Conservation (phyloP, 2,797 vertebrate species). For the Coreius guichenoti region DNA sequence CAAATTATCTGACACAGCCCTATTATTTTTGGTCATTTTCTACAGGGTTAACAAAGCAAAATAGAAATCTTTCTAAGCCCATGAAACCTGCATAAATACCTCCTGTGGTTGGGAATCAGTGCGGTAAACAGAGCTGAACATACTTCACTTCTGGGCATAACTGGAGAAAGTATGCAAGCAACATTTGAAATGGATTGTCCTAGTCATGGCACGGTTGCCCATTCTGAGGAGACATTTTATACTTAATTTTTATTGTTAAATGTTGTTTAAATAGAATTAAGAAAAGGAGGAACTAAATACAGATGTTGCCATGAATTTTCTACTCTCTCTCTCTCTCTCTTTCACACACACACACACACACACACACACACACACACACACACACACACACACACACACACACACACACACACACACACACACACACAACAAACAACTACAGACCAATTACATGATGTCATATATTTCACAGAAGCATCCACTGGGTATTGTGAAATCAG, state of each 20-base stretch:
- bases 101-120: not conserved
- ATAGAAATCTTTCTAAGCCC: not conserved
- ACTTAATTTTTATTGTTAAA: not conserved
- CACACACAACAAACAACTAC: no score
- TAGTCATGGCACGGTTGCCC: not conserved
- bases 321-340: no score
- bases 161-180: not conserved
- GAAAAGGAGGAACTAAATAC: not conserved
- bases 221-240: not conserved
- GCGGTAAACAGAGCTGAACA: not conserved
- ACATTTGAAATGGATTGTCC: no score
- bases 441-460: no score
- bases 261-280: not conserved
- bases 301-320: not conserved
- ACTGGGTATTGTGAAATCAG: no score
- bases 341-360: no score
- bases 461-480: no score
- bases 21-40: not conserved
- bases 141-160: not conserved
- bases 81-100: not conserved
- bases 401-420: no score
- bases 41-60: not conserved
- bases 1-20: no score
- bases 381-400: no score
- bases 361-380: no score